Evolutionary conservation across 2,888 invertebrate genomes (phyloP).

Genomic region (Habrosyne pyritoides): DNA sequence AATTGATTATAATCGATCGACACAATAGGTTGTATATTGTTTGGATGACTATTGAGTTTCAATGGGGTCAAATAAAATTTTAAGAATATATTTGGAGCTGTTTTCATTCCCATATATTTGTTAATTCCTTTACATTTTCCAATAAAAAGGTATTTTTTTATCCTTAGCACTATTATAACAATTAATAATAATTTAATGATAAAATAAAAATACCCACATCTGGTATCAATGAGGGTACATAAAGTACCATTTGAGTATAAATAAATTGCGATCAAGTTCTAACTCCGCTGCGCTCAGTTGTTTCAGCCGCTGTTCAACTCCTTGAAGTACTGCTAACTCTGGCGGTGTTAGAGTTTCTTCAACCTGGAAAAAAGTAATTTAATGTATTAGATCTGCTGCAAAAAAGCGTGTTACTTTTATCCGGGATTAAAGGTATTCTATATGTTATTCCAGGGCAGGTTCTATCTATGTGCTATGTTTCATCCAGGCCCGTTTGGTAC

Average conservation of each 20-base stretch:
- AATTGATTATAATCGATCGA: conserved; percentile 48
- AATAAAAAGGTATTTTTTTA: too few relatives aligned
- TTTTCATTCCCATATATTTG: conserved; percentile 35
- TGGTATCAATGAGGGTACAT: conserved; percentile 51
- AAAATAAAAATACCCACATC: neutral
- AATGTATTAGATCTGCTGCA: too few relatives aligned
- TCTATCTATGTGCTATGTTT: too few relatives aligned
- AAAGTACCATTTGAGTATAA: conserved; percentile 91
- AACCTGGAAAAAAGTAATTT: conserved; percentile 83
- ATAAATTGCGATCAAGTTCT: conserved; percentile 92
- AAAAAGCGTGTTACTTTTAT: too few relatives aligned
- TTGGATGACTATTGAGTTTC: conserved; percentile 75
- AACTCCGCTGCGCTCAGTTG: conserved; percentile 91
- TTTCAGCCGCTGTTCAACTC: conserved; percentile 89
- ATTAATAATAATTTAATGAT: conserved; percentile 5
- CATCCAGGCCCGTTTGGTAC: too few relatives aligned
- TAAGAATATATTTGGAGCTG: conserved; percentile 59
- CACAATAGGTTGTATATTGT: conserved; percentile 75
- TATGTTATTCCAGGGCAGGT: too few relatives aligned
- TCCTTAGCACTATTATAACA: conserved; percentile 4
- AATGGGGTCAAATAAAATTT: conserved; percentile 81
- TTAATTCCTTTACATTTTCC: too few relatives aligned
- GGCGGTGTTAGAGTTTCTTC: conserved; percentile 94
- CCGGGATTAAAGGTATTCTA: too few relatives aligned
- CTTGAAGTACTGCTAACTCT: conserved; percentile 89